Conservation (phyloP, 2,797 vertebrate genomes). For the Sebastes itinus region DNA sequence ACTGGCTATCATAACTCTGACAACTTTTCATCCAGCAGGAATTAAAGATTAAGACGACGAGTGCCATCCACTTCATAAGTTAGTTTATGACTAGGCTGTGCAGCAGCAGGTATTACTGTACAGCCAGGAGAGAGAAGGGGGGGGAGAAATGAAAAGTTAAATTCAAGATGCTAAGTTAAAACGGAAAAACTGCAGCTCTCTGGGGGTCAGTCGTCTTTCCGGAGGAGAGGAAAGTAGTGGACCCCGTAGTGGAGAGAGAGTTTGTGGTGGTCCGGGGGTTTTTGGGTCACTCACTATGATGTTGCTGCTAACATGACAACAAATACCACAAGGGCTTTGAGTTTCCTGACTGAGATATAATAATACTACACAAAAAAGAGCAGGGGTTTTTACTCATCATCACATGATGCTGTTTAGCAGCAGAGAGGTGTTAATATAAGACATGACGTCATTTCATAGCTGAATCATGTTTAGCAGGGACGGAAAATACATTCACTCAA, state of each 20-base stretch:
- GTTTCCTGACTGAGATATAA: constrained; percentile 18
- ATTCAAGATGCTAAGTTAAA: constrained; percentile 88
- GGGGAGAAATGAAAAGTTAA: constrained; percentile 85
- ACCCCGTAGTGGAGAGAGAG: constrained; percentile 78
- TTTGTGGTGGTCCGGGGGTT: constrained; percentile 84
- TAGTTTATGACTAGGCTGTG: constrained; percentile 37
- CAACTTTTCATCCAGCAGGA: constrained; percentile 46
- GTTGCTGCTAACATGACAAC: constrained; percentile 66
- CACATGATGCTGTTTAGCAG: not conserved
- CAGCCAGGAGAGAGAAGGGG: constrained; percentile 21
- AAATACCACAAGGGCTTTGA: constrained; percentile 38
- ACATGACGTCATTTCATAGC: not conserved
- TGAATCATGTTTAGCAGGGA: not conserved
- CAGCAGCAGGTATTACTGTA: constrained; percentile 66
- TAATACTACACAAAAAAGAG: not conserved
- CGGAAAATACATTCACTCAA: not conserved
- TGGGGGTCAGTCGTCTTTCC: constrained; percentile 82
- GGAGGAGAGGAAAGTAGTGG: constrained; percentile 83
- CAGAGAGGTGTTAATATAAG: not conserved
- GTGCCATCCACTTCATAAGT: constrained; percentile 48
- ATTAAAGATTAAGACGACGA: constrained; percentile 57
- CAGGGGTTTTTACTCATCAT: not conserved
- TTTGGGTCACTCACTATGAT: constrained; percentile 87
- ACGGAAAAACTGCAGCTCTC: constrained; percentile 84
- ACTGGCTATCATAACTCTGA: constrained; percentile 60